Conservation (phyloP, 2,113 vertebrate genomes). For the Lanius ludovicianus region DNA sequence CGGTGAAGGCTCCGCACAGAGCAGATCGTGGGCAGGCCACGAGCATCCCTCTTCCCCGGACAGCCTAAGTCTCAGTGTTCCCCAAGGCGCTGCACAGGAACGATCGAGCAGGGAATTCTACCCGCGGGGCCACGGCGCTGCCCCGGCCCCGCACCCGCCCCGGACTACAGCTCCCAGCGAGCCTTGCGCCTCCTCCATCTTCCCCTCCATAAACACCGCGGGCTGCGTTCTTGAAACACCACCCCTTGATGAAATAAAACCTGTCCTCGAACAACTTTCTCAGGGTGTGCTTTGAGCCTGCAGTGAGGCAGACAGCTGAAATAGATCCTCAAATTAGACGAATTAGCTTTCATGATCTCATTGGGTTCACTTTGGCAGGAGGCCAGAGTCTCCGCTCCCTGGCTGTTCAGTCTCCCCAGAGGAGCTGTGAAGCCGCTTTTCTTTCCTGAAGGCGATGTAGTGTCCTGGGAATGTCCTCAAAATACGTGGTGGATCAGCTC, state of each 20-base stretch:
- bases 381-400: neutral
- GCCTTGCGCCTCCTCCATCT: neutral
- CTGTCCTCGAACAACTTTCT: neutral
- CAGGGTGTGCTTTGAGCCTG: neutral
- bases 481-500: neutral
- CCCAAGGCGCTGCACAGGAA: neutral
- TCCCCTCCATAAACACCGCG: rapidly evolving
- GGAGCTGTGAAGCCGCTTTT: neutral
- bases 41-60: too few species aligned
- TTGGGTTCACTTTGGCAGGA: neutral
- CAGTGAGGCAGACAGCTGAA: neutral
- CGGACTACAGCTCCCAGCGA: slow-evolving; percentile 22
- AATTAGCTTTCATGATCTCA: neutral
- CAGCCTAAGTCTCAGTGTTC: neutral
- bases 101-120: too few species aligned
- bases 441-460: neutral
- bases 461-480: neutral
- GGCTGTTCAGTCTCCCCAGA: neutral
- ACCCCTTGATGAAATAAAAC: neutral
- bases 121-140: rapidly evolving
- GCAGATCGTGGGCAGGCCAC: neutral
- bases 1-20: neutral
- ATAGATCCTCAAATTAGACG: neutral
- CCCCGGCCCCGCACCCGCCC: rapidly evolving
- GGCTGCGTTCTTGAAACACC: rapidly evolving